Percentiles rank a stretch among this genome's conserved stretches.
Conservation (phyloP, 2,888 invertebrate genomes). For the Brenthis ino region DNA sequence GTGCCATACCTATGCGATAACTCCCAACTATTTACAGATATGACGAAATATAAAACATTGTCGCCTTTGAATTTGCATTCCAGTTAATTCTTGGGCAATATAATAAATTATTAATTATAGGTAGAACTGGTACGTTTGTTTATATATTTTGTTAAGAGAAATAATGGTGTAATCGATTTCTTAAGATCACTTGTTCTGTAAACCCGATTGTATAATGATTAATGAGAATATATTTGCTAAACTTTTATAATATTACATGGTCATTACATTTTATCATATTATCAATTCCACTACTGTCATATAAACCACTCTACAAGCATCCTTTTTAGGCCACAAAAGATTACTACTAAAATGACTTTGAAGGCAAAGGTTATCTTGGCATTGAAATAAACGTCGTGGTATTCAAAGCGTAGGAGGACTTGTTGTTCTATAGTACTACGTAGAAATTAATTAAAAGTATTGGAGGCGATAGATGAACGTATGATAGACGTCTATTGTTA, state of each 20-base stretch:
- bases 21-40: background rate
- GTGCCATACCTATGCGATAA: background rate
- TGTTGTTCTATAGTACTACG: slow-evolving; percentile 22
- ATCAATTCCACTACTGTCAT: too few relatives aligned
- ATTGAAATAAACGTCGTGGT: slow-evolving; percentile 34
- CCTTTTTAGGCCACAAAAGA: slow-evolving; percentile 33
- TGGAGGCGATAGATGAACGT: slow-evolving; percentile 8
- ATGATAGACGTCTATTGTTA: slow-evolving; percentile 12
- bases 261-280: too few relatives aligned
- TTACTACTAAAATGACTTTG: slow-evolving; percentile 31
- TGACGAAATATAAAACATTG: background rate
- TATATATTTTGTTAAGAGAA: too few relatives aligned
- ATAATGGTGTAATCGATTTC: too few relatives aligned
- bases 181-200: too few relatives aligned
- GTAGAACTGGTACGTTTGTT: too few relatives aligned
- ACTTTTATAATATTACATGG: too few relatives aligned
- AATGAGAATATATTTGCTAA: too few relatives aligned
- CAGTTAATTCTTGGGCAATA: background rate
- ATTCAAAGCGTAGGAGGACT: slow-evolving; percentile 37
- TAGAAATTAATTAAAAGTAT: slow-evolving; percentile 33
- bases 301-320: slow-evolving; percentile 5
- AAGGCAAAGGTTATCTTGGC: slow-evolving; percentile 41
- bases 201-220: too few relatives aligned
- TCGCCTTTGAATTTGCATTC: background rate
- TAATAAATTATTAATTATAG: too few relatives aligned